Conservation (phyloP, 2,888 invertebrate genomes). For the Anoplius nigerrimus region DNA sequence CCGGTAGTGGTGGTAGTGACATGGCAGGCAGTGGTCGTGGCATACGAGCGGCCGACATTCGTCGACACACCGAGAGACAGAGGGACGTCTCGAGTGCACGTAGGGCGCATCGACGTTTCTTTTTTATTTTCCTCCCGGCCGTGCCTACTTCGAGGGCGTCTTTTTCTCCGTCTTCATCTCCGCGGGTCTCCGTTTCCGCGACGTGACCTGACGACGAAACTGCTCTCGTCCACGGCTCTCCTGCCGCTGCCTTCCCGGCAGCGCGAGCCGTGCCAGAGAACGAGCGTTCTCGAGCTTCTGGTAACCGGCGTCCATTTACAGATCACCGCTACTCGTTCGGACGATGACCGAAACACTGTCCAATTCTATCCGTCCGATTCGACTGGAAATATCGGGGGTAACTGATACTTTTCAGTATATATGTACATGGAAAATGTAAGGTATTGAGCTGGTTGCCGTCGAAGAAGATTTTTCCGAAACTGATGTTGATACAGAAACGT, state of each 20-base stretch:
- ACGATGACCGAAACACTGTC: no score
- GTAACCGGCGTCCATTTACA: slow-evolving; percentile 5
- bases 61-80: no score
- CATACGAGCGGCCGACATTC: no score
- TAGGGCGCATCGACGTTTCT: slow-evolving; percentile 32
- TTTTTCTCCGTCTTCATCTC: slow-evolving; percentile 18
- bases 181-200: slow-evolving; percentile 48
- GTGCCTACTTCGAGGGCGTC: neutral
- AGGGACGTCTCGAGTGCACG: slow-evolving; percentile 11
- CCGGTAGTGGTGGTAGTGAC: no score
- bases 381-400: no score
- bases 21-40: no score
- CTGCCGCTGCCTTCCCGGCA: slow-evolving; percentile 43
- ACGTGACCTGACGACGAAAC: slow-evolving; percentile 63
- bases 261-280: slow-evolving; percentile 44
- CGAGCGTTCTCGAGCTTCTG: slow-evolving; percentile 19
- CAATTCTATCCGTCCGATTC: no score
- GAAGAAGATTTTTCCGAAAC: no score
- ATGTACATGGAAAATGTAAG: no score
- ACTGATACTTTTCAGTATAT: no score
- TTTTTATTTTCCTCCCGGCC: slow-evolving; percentile 23
- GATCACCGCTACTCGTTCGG: neutral
- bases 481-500: no score
- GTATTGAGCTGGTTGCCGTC: no score
- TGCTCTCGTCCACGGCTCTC: neutral